A percentile compares a stretch with the other conserved stretches of the same genome.
phyloP scores from a whole-genome alignment of 2,888 invertebrate genomes.

The Noctua janthina region DNA sequence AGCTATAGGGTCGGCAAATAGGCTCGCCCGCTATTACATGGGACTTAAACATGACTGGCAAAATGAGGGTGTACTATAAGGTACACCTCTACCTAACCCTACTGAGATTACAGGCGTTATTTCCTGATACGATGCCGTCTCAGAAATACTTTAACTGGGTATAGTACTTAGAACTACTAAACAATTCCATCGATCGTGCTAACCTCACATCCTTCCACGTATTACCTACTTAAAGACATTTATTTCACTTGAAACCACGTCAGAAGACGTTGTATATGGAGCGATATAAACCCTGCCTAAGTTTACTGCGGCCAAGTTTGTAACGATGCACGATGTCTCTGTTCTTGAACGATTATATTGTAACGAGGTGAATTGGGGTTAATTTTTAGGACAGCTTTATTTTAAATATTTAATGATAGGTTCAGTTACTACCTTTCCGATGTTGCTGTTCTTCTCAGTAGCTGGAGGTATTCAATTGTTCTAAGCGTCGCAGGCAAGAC shows the following conservation, averaged over 20 bases:
- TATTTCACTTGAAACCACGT: constrained; percentile 38
- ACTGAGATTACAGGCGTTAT: no score
- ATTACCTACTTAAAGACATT: neutral
- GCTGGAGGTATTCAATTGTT: no score
- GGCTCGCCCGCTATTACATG: no score
- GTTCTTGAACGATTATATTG: constrained; percentile 20
- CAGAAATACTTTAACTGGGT: neutral
- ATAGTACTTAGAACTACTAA: neutral
- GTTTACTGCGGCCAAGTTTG: constrained; percentile 38
- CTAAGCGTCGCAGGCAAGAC: no score
- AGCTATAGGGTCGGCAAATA: no score
- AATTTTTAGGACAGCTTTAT: neutral
- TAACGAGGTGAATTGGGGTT: neutral
- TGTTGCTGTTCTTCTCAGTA: no score
- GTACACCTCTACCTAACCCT: no score
- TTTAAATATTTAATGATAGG: constrained; percentile 13
- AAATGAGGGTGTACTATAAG: no score
- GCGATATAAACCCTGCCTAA: constrained; percentile 19
- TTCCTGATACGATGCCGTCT: no score
- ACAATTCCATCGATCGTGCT: neutral
- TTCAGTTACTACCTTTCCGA: no score
- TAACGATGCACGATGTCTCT: constrained; percentile 29
- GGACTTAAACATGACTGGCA: no score
- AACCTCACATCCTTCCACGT: neutral
- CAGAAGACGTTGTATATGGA: constrained; percentile 12